These are phyloP conservation scores for Lordiphosa andalusiaca DNA, from an alignment of 2,888 invertebrate species.

Conservation along the genomic window DNA sequence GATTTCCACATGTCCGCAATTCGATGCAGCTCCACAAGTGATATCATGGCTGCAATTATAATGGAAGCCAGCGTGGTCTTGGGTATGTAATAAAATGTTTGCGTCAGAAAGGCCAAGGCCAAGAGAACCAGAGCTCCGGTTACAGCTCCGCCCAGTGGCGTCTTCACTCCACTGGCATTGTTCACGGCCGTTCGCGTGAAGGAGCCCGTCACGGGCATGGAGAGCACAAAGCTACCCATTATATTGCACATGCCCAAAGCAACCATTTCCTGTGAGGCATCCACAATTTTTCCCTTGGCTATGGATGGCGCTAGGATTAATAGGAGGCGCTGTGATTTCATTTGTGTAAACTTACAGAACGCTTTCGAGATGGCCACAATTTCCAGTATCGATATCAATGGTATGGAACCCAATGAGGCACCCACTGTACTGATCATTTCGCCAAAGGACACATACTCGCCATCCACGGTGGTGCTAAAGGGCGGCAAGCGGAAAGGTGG, in stretches of 20 bases:
- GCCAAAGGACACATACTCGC: slow-evolving; percentile 82
- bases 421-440: slow-evolving; percentile 85
- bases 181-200: slow-evolving; percentile 95
- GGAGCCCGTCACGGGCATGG: slow-evolving; percentile 94
- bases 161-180: slow-evolving; percentile 93
- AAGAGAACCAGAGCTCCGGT: slow-evolving; percentile 89
- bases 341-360: slow-evolving; percentile 83
- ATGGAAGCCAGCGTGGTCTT: slow-evolving; percentile 92
- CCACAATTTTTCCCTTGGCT: slow-evolving; percentile 89
- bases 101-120: slow-evolving; percentile 89
- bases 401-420: slow-evolving; percentile 85
- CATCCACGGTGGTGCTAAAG: slow-evolving; percentile 84
- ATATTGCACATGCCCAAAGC: slow-evolving; percentile 92
- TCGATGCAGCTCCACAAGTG: slow-evolving; percentile 87
- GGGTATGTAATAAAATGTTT: slow-evolving; percentile 92
- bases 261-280: slow-evolving; percentile 94
- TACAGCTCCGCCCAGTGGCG: slow-evolving; percentile 89
- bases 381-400: slow-evolving; percentile 87
- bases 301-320: slow-evolving; percentile 33
- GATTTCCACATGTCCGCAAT: slow-evolving; percentile 87
- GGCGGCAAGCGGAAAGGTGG: slow-evolving; percentile 86
- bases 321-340: neutral
- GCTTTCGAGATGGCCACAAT: slow-evolving; percentile 89
- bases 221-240: slow-evolving; percentile 89
- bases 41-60: slow-evolving; percentile 94